phyloP scores from a whole-genome alignment of 2,113 vertebrate species.

The Anguilla rostrata region DNA sequence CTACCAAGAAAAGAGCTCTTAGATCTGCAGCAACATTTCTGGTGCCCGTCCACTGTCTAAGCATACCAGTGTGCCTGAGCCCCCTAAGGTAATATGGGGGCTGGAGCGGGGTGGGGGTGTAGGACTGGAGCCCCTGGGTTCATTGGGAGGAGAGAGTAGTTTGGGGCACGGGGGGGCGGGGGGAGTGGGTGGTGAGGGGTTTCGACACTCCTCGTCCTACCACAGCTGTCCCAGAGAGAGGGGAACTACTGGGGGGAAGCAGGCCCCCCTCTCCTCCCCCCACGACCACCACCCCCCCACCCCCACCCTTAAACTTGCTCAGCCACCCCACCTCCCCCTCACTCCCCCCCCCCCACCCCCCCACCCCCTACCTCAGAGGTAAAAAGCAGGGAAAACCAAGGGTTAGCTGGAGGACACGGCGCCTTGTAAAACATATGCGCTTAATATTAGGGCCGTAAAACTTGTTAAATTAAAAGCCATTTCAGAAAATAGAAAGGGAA shows the following conservation, averaged over 20 bases:
- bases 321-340: slow-evolving; percentile 21
- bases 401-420: slow-evolving; percentile 90
- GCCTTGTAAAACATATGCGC: slow-evolving; percentile 98
- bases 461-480: slow-evolving; percentile 97
- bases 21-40: background rate
- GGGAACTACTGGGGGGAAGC: slow-evolving; percentile 28
- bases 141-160: slow-evolving; percentile 21
- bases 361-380: slow-evolving; percentile 48
- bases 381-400: slow-evolving; percentile 72
- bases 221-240: slow-evolving; percentile 30
- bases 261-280: too few species aligned
- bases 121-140: background rate
- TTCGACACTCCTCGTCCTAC: background rate
- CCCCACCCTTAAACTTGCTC: slow-evolving; percentile 31
- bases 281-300: slow-evolving; percentile 17
- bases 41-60: background rate
- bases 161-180: slow-evolving; percentile 19
- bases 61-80: background rate
- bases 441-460: slow-evolving; percentile 96
- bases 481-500: slow-evolving; percentile 91
- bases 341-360: slow-evolving; percentile 17
- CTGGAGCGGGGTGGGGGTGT: background rate
- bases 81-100: background rate
- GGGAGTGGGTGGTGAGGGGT: slow-evolving; percentile 14
- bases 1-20: background rate